phyloP scores from a whole-genome alignment of 1,140 invertebrate species.

The Aphidius ervi region DNA sequence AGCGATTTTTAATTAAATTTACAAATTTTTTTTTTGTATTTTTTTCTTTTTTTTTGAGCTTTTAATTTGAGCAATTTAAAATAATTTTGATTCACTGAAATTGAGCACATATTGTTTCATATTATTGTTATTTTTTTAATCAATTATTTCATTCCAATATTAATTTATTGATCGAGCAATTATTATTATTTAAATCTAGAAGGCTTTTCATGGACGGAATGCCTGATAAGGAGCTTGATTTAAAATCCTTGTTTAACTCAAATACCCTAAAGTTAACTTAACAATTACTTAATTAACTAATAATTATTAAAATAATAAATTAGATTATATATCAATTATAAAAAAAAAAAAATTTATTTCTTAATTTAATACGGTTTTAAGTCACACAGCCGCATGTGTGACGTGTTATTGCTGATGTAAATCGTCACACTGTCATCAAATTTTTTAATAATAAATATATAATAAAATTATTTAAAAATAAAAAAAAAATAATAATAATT shows the following conservation, averaged over 20 bases:
- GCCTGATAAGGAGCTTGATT: slow-evolving; percentile 18
- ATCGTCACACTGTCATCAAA: background rate
- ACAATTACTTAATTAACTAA: background rate
- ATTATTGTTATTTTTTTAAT: slow-evolving; percentile 1
- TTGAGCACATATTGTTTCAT: slow-evolving; percentile 13
- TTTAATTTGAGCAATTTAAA: too few relatives aligned
- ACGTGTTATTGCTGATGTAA: slow-evolving; percentile 23
- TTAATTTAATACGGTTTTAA: slow-evolving; percentile 28
- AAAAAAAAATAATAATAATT: background rate
- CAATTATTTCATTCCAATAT: background rate
- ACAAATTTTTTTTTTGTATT: too few relatives aligned
- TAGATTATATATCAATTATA: background rate
- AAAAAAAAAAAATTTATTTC: slow-evolving; percentile 5
- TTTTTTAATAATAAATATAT: too few relatives aligned
- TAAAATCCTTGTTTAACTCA: too few relatives aligned
- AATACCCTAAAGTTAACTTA: background rate
- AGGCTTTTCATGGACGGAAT: slow-evolving; percentile 25
- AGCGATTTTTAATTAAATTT: too few relatives aligned
- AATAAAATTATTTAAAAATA: too few relatives aligned
- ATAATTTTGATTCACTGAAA: too few relatives aligned
- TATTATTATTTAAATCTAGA: background rate
- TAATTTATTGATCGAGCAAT: too few relatives aligned
- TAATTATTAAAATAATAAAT: background rate
- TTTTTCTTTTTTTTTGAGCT: too few relatives aligned
- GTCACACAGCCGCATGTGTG: slow-evolving; percentile 40